Conservation (phyloP, 2,888 invertebrate species). For the Cerastis rubricosa region DNA sequence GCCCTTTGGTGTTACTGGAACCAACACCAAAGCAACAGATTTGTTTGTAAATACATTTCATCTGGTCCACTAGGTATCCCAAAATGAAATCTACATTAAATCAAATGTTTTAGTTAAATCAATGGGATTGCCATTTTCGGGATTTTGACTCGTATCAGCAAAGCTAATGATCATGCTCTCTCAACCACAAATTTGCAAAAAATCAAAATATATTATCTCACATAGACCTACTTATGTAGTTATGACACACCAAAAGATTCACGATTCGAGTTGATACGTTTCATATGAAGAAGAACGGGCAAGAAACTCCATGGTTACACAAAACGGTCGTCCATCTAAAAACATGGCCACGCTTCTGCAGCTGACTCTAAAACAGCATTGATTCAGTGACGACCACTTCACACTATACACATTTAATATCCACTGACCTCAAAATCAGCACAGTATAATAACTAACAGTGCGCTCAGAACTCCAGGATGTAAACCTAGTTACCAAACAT, state of each 20-base stretch:
- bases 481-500: constrained; percentile 46
- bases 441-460: constrained; percentile 23
- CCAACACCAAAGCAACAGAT: background rate
- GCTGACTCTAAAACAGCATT: background rate
- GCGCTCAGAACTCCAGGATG: constrained; percentile 45
- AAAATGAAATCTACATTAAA: background rate
- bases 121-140: background rate
- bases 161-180: background rate
- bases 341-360: background rate
- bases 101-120: no score
- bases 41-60: background rate
- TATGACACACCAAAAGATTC: no score
- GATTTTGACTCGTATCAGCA: background rate
- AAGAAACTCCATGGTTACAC: background rate
- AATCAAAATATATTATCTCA: background rate
- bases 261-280: background rate
- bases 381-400: background rate
- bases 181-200: background rate
- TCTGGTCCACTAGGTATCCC: no score
- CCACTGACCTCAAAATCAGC: constrained; percentile 33
- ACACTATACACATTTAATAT: constrained; percentile 6
- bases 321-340: background rate
- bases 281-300: background rate
- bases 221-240: no score
- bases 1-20: background rate